Evolutionary conservation across 2,888 invertebrate species (phyloP).

Genomic region (Cephus pygmeus): DNA sequence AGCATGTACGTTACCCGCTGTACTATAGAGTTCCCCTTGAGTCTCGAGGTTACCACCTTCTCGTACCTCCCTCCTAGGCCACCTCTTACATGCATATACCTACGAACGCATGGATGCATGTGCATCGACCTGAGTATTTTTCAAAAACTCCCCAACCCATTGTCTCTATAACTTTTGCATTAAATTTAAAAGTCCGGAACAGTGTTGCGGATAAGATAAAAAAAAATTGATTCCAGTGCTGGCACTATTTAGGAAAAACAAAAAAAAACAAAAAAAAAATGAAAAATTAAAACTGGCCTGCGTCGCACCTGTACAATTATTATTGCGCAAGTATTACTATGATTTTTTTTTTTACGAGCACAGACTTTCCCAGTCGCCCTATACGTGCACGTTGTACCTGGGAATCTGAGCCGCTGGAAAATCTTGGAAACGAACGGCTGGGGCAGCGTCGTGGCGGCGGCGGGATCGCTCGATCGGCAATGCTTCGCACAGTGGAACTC

Average conservation of each 20-base stretch:
- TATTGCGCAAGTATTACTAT: background rate
- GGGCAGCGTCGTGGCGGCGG: background rate
- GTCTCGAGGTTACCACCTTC: background rate
- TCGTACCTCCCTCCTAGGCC: background rate
- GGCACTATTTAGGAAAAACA: background rate
- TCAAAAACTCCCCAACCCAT: no score
- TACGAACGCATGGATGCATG: background rate
- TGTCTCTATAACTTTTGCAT: background rate
- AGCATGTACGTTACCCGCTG: background rate
- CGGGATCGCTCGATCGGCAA: conserved; percentile 36
- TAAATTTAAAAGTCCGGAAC: background rate
- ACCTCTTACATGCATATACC: background rate
- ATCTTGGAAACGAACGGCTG: conserved; percentile 24
- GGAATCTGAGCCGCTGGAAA: conserved; percentile 13
- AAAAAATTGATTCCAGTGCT: background rate
- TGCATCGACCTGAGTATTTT: background rate
- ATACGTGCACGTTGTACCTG: background rate
- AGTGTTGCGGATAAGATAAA: no score
- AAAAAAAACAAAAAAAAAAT: background rate
- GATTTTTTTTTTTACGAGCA: background rate
- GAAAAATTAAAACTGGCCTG: background rate
- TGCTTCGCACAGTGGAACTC: conserved; percentile 41
- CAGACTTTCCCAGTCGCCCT: background rate
- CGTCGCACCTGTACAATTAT: background rate
- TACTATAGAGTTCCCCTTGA: background rate